A percentile compares a stretch with the other conserved stretches of the same genome.
Conservation (phyloP, 2,113 vertebrate genomes). For the rabbit (Oryctolagus cuniculus) region mOryCun1.1 NC_091432.1:118141001-118141500, state of each 20-base stretch:
- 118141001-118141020: too few species aligned
- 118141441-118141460: background rate
- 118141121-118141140: background rate
- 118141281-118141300: background rate
- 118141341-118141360: background rate
- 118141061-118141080: too few species aligned
- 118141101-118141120: background rate
- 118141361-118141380: background rate
- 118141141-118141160: constrained; percentile 1
- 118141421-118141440: background rate
- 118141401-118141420: background rate
- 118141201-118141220: background rate
- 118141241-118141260: background rate
- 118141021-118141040: too few species aligned
- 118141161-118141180: background rate
- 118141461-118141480: background rate
- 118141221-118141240: background rate
- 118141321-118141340: background rate
- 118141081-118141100: too few species aligned
- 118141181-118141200: background rate
- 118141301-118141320: background rate
- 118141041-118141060: too few species aligned
- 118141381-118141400: background rate
- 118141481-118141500: background rate
- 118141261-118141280: background rate